Base-by-base conservation (phyloP, 2,797 vertebrate species). In the Spheniscus humboldti region DNA sequence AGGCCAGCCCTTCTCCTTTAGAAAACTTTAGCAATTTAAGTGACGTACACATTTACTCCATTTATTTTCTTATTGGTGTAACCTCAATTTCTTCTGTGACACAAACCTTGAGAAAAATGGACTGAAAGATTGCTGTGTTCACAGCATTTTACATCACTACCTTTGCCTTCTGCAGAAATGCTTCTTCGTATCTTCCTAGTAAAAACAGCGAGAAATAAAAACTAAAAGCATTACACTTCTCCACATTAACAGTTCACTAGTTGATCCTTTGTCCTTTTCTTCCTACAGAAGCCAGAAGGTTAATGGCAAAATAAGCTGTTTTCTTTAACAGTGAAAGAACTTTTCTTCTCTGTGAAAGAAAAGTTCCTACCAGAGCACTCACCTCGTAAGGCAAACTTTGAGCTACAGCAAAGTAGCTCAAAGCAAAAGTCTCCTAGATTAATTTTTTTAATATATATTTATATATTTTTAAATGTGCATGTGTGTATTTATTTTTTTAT, bases 21-120 rank as follows among this genome's bases (percentile, higher is more conserved):
- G 4, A 55, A 57, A 68, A 30, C 48, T 48, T 63, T n/a, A 63
- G 37, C 27, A 17, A 25, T 41, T 45, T 31, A 67, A 80, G n/a
- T 15, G 9, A 37, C 7, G 19, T 10, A 45, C 9, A 52, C 0
- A 0, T 6, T 73, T 22, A 39, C 9, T 37, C 20, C 12, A 14
- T 80, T 76, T 56, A 25, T 62, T 91, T 76, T 66, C 41, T 41
- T 73, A 41, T 1, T 37, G 8, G 13, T 25, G 6, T 41, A 28
- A 82, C 33, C 25, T 63, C n/a, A n/a, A 9, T 22, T 86, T 39
- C 18, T 20, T 56, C n/a, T 57, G 22, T n/a, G 39, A 55, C 45
- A 74, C 28, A 60, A 64, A 68, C 11, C 18, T 39, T 18, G 13
- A 71, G 27, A 87, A 50, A 68, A 64, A 31, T 0, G 12, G 30